Evolutionary conservation across 2,113 vertebrate species (phyloP).

Genomic region (Dascyllus trimaculatus): DNA sequence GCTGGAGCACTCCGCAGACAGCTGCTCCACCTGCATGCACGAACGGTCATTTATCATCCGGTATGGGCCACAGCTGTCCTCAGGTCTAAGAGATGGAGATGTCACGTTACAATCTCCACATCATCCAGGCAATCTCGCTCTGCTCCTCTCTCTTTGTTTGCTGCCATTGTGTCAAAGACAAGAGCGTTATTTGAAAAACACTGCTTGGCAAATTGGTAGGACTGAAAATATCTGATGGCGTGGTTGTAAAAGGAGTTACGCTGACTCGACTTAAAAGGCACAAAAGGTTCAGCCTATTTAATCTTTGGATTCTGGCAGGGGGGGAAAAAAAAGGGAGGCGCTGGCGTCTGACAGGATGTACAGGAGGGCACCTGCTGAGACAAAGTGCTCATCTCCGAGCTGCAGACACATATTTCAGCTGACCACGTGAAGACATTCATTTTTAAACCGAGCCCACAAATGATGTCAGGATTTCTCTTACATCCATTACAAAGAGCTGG

Average conservation of each 20-base stretch:
- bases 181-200: conserved; percentile 49
- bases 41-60: conserved; percentile 63
- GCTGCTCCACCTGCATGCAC: conserved; percentile 55
- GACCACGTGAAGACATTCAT: conserved; percentile 52
- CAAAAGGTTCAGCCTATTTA: conserved; percentile 69
- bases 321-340: neutral
- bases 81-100: conserved; percentile 66
- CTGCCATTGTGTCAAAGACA: conserved; percentile 66
- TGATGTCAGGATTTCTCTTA: conserved; percentile 44
- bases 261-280: conserved; percentile 72
- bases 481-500: conserved; percentile 36
- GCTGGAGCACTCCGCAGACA: conserved; percentile 39
- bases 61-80: conserved; percentile 57
- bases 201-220: conserved; percentile 59
- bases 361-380: conserved; percentile 48
- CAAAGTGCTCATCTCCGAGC: conserved; percentile 55
- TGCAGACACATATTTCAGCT: conserved; percentile 47
- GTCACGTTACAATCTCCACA: conserved; percentile 62
- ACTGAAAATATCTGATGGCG: conserved; percentile 67
- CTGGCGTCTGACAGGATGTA: conserved; percentile 26
- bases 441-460: conserved; percentile 59
- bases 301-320: conserved; percentile 43
- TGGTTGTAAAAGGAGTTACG: conserved; percentile 42
- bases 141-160: conserved; percentile 24
- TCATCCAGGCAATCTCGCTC: conserved; percentile 47